phyloP scores from a whole-genome alignment of 2,888 invertebrate genomes.

The Congeria kusceri region DNA sequence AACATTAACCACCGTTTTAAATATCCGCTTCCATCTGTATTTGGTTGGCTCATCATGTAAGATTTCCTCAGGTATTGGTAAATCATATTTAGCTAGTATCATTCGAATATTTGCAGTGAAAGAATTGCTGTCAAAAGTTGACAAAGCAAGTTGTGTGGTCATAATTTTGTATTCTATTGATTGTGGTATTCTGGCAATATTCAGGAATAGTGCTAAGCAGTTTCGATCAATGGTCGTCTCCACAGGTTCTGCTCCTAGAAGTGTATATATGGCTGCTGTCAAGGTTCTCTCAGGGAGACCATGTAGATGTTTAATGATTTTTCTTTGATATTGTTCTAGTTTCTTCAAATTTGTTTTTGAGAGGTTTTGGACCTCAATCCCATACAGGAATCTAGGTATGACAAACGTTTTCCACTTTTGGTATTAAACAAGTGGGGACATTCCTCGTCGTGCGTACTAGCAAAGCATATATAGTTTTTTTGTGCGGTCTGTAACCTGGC shows the following conservation, averaged over 20 bases:
- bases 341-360: neutral
- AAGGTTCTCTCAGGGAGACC: neutral
- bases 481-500: neutral
- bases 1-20: neutral
- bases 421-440: constrained; percentile 2
- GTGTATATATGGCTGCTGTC: neutral
- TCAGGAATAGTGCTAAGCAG: neutral
- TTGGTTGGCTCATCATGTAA: neutral
- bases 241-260: neutral
- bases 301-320: constrained; percentile 1
- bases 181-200: constrained; percentile 3
- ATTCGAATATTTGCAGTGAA: neutral
- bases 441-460: neutral
- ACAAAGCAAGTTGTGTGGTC: neutral
- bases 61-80: neutral
- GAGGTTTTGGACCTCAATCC: neutral
- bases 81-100: neutral
- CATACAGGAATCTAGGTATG: constrained; percentile 1
- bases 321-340: neutral
- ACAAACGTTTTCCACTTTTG: constrained; percentile 9
- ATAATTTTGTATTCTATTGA: neutral
- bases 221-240: neutral
- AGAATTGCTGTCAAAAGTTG: no score
- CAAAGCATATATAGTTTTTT: neutral
- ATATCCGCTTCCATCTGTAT: neutral